Evolutionary conservation across 2,888 invertebrate species (phyloP).

Genomic region (Camponotus fellah): DNA sequence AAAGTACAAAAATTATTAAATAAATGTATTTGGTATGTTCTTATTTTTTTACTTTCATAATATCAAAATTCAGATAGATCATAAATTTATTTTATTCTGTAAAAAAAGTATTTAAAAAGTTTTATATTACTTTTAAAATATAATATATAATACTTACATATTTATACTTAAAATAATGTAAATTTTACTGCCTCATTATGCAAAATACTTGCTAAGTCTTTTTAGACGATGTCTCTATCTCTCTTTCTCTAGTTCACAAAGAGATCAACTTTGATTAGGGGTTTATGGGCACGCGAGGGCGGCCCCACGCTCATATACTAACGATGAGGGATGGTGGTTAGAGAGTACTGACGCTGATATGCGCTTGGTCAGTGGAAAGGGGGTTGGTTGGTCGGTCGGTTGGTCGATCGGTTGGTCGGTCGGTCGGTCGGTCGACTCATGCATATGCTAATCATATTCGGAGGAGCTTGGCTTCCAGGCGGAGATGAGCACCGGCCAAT

Average conservation of each 20-base stretch:
- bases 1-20: no score
- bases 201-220: conserved; percentile 13
- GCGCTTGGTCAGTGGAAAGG: conserved; percentile 55
- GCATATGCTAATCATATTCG: conserved; percentile 84
- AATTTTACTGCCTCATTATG: conserved; percentile 27
- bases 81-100: no score
- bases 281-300: conserved; percentile 3
- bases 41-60: no score
- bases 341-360: conserved; percentile 48
- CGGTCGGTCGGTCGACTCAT: conserved; percentile 80
- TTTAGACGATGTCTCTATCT: conserved; percentile 24
- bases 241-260: conserved; percentile 41
- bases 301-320: conserved; percentile 32
- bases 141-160: not conserved
- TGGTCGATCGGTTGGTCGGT: conserved; percentile 80
- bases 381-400: conserved; percentile 81
- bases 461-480: conserved; percentile 78
- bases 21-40: no score
- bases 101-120: no score
- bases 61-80: no score
- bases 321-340: conserved; percentile 44
- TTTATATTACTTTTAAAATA: no score
- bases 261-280: conserved; percentile 46
- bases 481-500: conserved; percentile 76
- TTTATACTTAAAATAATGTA: conserved; percentile 30